Evolutionary conservation across 2,113 vertebrate species (phyloP).

Genomic region (rabbit (Oryctolagus cuniculus)): DNA sequence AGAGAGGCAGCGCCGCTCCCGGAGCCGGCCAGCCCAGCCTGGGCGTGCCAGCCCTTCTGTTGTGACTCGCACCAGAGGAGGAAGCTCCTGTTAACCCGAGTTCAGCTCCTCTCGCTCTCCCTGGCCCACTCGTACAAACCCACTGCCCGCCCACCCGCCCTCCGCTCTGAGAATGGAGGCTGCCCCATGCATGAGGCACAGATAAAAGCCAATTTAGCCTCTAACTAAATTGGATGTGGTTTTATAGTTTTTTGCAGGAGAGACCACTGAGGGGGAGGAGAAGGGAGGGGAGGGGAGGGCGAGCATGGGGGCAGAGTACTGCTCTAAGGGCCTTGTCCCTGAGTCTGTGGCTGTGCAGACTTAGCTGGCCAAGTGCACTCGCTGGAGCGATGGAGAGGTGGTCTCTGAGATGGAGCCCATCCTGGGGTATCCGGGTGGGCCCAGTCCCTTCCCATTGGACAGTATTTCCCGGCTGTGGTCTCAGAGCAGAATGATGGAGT

Average conservation of each 20-base stretch:
- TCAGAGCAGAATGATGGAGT: background rate
- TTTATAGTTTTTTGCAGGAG: background rate
- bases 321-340: background rate
- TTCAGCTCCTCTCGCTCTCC: too few species aligned
- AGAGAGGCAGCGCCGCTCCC: too few species aligned
- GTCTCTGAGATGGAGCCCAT: background rate
- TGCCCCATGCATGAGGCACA: background rate
- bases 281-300: too few species aligned
- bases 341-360: background rate
- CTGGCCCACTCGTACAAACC: background rate
- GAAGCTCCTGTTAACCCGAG: background rate
- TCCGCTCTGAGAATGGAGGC: background rate
- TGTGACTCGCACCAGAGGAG: too few species aligned
- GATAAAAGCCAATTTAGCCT: background rate
- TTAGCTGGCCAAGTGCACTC: background rate
- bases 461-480: background rate
- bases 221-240: background rate
- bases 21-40: too few species aligned
- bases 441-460: background rate
- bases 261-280: background rate
- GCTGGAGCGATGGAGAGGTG: background rate
- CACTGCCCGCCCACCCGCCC: background rate
- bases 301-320: background rate
- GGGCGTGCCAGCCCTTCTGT: too few species aligned
- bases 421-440: background rate